Evolutionary conservation across 2,888 invertebrate species (phyloP), one percentile per base, ranked within the genome.

Genomic region (Rhamphomyia laevipes): DNA sequence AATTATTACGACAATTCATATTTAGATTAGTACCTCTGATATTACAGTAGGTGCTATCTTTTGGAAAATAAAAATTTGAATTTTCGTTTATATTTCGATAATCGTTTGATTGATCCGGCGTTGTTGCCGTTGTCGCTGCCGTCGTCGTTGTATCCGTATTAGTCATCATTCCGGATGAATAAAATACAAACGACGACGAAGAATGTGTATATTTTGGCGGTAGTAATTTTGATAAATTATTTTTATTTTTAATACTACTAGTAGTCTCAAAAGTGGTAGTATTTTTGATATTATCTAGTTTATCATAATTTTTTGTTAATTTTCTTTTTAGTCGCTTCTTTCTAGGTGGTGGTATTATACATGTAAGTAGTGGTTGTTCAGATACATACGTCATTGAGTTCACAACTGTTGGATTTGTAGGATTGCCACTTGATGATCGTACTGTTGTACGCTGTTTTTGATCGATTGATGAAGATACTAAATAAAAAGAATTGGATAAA

Each of bases 301-400:
- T 15, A 12, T 37, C 15, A 15, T 3, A 15, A 15, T 37, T 42
- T 37, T 42, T 21, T 13, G 12, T 42, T n/a, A 15, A 63, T 4
- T 62, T 56, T n/a, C 63, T 65, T 50, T 62, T 61, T 50, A 63
- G 59, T 30, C 67, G 66, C 54, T 68, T 68, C 56, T 63, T 67
- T 45, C 67, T 63, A 31, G 65, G 67, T 48, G 67, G 67, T 40
- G 67, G 66, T 50, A 62, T 56, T 38, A 62, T 59, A 53, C 60
- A 60, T 45, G 61, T 55, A 13, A 53, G 51, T 46, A 56, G 49
- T 40, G 55, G 51, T 33, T 54, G 53, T 55, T 66, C 65, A 63
- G 62, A 68, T 70, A 70, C 69, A 67, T 70, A 70, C 69, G 66
- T 70, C 65, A 62, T 50, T 43, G 56, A 55, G 51, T 59, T 57